A percentile compares a stretch with the other conserved stretches of the same genome.
phyloP scores from a whole-genome alignment of 2,888 invertebrate species.

The Tinea semifulvella region DNA sequence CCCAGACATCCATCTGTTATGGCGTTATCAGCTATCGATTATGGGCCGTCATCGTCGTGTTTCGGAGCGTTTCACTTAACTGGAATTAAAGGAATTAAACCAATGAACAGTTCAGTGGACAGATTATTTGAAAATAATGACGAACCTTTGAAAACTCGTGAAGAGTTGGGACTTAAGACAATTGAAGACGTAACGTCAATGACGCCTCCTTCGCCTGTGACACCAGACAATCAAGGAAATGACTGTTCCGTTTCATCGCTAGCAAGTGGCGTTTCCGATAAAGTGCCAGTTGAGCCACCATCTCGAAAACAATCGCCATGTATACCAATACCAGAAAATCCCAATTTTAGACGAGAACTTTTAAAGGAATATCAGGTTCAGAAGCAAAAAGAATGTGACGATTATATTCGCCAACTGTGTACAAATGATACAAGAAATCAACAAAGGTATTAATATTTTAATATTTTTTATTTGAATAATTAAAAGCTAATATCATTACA shows the following conservation, averaged over 20 bases:
- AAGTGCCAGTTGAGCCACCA: constrained; percentile 27
- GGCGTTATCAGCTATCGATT: constrained; percentile 76
- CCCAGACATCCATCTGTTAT: constrained; percentile 66
- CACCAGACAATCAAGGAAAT: constrained; percentile 73
- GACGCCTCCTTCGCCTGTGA: constrained; percentile 46
- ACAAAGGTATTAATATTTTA: constrained; percentile 4
- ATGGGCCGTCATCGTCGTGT: constrained; percentile 75
- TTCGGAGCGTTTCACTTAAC: constrained; percentile 90
- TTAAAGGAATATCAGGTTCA: constrained; percentile 84
- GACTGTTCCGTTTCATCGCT: constrained; percentile 66
- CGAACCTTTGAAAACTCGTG: not conserved
- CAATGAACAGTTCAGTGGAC: constrained; percentile 93
- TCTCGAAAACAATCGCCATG: constrained; percentile 27
- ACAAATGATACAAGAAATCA: constrained; percentile 32
- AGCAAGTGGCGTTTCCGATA: constrained; percentile 65
- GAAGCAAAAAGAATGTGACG: constrained; percentile 70
- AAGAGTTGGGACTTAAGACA: constrained; percentile 1
- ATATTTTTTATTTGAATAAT: not conserved
- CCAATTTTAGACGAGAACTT: constrained; percentile 69
- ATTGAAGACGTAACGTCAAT: constrained; percentile 7
- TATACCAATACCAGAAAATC: constrained; percentile 35
- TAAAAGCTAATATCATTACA: not conserved
- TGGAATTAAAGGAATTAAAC: constrained; percentile 77
- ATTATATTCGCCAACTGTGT: constrained; percentile 53
- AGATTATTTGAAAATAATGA: constrained; percentile 77